A percentile compares a stretch with the other conserved stretches of the same genome.
These are phyloP conservation scores for Maccullochella peelii DNA, from an alignment of 2,113 vertebrate genomes.

Conservation along the genomic window DNA sequence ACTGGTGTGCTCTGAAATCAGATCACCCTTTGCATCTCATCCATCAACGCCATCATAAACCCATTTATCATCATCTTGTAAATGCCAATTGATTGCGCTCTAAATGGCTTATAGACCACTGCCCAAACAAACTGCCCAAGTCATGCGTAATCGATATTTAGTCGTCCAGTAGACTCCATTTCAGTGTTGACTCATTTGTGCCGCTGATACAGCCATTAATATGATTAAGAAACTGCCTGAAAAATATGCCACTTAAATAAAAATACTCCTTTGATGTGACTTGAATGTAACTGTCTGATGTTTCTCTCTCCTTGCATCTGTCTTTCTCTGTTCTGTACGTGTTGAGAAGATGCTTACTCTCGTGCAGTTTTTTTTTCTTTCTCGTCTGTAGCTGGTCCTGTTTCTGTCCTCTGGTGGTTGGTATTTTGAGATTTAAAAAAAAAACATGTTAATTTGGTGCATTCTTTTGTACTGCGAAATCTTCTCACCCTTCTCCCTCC, in stretches of 20 bases:
- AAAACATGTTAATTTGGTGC: slow-evolving; percentile 79
- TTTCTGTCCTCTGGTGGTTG: slow-evolving; percentile 83
- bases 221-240: slow-evolving; percentile 73
- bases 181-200: slow-evolving; percentile 26
- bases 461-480: slow-evolving; percentile 81
- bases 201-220: slow-evolving; percentile 55
- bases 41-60: neutral
- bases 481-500: slow-evolving; percentile 60
- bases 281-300: slow-evolving; percentile 85
- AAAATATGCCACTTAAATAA: slow-evolving; percentile 60
- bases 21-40: slow-evolving; percentile 17
- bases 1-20: slow-evolving; percentile 29
- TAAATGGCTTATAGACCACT: slow-evolving; percentile 63
- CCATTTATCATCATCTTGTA: slow-evolving; percentile 30
- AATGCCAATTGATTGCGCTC: slow-evolving; percentile 46
- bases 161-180: slow-evolving; percentile 28
- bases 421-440: slow-evolving; percentile 75
- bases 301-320: slow-evolving; percentile 82
- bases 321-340: slow-evolving; percentile 82
- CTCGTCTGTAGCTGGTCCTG: slow-evolving; percentile 82
- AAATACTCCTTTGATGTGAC: slow-evolving; percentile 85
- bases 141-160: slow-evolving; percentile 53
- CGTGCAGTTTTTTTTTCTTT: slow-evolving; percentile 65
- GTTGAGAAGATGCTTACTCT: slow-evolving; percentile 75
- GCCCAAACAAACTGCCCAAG: slow-evolving; percentile 71